Conservation (phyloP, 1,140 invertebrate genomes). For the Bicyclus anynana region DNA sequence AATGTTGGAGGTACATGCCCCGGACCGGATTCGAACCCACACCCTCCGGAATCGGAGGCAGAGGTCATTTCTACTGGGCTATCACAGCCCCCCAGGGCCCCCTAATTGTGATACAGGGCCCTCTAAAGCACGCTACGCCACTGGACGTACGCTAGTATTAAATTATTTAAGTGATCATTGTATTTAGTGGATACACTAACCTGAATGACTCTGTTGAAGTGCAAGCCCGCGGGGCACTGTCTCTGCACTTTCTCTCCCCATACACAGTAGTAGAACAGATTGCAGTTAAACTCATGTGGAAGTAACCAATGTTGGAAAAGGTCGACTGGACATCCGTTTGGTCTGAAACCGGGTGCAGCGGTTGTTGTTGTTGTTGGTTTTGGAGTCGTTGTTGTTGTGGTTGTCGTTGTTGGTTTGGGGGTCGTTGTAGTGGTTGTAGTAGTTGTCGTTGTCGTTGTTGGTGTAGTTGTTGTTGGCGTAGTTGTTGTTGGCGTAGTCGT, state of each 20-base stretch:
- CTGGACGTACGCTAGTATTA: no score
- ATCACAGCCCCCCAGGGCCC: no score
- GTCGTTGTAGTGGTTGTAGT: constrained; percentile 1
- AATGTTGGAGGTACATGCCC: no score
- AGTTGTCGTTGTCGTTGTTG: constrained; percentile 13
- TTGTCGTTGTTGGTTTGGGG: constrained; percentile 5
- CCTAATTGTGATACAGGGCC: no score
- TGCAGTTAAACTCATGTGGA: constrained; percentile 75
- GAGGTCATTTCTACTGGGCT: no score
- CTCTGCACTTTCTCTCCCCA: constrained; percentile 63
- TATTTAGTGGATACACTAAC: constrained; percentile 25
- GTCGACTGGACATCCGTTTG: constrained; percentile 56
- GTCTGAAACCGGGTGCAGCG: constrained; percentile 13
- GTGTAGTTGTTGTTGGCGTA: constrained; percentile 11
- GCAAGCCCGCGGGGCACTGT: constrained; percentile 72
- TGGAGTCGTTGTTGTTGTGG: constrained; percentile 12
- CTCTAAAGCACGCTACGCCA: no score
- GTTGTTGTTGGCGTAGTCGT: no score
- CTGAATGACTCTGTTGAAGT: constrained; percentile 77
- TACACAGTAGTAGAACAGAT: constrained; percentile 80
- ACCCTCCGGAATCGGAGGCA: no score
- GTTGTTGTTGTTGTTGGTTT: constrained; percentile 7
- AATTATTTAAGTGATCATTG: no score
- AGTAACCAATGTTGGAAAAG: constrained; percentile 60
- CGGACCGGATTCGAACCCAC: no score